phyloP scores from a whole-genome alignment of 2,113 vertebrate genomes.

The Cervus canadensis region DNA sequence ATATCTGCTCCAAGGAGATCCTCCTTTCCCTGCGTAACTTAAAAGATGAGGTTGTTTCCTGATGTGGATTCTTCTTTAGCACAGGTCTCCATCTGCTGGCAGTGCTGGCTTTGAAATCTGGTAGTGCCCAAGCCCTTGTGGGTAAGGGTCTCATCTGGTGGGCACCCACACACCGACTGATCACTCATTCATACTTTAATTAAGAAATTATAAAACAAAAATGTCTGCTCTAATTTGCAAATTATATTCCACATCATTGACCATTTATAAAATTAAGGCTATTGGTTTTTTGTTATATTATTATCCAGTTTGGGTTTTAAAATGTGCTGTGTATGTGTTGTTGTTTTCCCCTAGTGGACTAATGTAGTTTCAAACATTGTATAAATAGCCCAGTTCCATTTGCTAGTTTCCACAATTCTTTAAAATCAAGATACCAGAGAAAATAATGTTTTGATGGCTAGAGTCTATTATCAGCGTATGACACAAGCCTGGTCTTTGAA shows the following conservation, averaged over 20 bases:
- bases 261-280: not conserved
- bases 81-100: not conserved
- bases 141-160: not conserved
- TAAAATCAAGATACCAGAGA: constrained; percentile 70
- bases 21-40: not conserved
- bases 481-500: constrained; percentile 48
- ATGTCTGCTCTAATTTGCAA: not conserved
- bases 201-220: constrained; percentile 17
- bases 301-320: constrained; percentile 11
- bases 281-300: not conserved
- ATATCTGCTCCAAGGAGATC: not conserved
- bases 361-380: constrained; percentile 29
- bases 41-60: not conserved
- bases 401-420: constrained; percentile 63
- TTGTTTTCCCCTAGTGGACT: not conserved
- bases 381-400: constrained; percentile 50
- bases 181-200: not conserved
- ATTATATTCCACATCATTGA: not conserved
- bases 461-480: constrained; percentile 64
- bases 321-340: not conserved
- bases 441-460: constrained; percentile 65
- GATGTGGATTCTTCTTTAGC: constrained; percentile 5
- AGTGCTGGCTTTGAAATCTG: not conserved
- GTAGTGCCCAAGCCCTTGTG: not conserved
- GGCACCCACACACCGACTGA: not conserved